Percentiles rank a stretch among this genome's conserved stretches.
phyloP scores from a whole-genome alignment of 2,113 vertebrate genomes.

The Gnathonemus longibarbis region DNA sequence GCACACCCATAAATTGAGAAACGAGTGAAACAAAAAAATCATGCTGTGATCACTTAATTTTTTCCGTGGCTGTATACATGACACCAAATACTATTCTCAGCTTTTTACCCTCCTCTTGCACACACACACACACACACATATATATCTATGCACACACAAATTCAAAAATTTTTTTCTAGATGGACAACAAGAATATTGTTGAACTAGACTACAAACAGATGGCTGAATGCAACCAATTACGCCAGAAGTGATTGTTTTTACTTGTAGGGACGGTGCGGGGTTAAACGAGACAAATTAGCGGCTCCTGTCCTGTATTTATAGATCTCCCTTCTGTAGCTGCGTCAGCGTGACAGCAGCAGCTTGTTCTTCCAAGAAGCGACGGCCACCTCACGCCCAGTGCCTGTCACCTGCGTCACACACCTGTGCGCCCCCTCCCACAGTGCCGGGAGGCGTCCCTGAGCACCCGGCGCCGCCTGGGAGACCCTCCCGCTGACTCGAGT shows the following conservation, averaged over 20 bases:
- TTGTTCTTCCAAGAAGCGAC: background rate
- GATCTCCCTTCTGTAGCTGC: background rate
- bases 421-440: background rate
- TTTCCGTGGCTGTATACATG: no score
- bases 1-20: no score
- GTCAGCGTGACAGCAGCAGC: background rate
- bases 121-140: background rate
- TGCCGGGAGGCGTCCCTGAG: slow-evolving; percentile 13
- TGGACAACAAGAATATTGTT: background rate
- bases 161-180: background rate
- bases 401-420: background rate
- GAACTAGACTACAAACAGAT: background rate
- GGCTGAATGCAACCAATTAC: background rate
- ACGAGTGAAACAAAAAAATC: no score
- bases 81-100: no score
- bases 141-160: background rate
- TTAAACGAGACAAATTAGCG: background rate
- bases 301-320: background rate
- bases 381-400: background rate
- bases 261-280: background rate
- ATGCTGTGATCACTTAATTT: no score
- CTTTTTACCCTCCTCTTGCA: no score
- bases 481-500: slow-evolving; percentile 44
- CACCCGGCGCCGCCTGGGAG: slow-evolving; percentile 32
- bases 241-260: background rate